A percentile compares a stretch with the other conserved stretches of the same genome.
Evolutionary conservation across 2,888 invertebrate species (phyloP).

Genomic region (Troides helena): DNA sequence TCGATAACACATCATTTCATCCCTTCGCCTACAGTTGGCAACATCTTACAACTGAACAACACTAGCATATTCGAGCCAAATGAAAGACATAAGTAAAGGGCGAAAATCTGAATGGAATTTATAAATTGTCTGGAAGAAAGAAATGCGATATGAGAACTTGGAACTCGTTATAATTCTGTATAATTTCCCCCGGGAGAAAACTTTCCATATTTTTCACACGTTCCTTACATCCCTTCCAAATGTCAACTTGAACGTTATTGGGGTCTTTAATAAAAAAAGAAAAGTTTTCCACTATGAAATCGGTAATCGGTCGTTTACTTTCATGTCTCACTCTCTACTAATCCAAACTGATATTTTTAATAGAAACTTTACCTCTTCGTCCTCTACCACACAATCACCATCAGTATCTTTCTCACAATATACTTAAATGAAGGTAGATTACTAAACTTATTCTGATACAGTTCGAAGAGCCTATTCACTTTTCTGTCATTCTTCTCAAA

Average conservation of each 20-base stretch:
- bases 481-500: too few species aligned
- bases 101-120: conserved; percentile 37
- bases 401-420: neutral
- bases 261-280: neutral
- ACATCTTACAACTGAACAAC: conserved; percentile 16
- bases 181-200: conserved; percentile 53
- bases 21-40: neutral
- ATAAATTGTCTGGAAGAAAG: conserved; percentile 43
- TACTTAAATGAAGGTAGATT: neutral
- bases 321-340: neutral
- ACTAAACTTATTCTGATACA: neutral
- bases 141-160: conserved; percentile 36
- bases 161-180: conserved; percentile 45
- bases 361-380: neutral
- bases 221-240: conserved; percentile 6
- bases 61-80: conserved; percentile 8
- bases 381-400: neutral
- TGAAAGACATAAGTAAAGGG: conserved; percentile 28
- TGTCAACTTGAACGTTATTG: conserved; percentile 18
- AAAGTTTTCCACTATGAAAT: neutral
- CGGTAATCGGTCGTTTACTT: neutral
- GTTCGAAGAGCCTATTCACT: too few species aligned
- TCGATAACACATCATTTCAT: too few species aligned
- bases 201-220: conserved; percentile 28
- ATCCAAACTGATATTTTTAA: neutral